Conservation (phyloP, 2,113 vertebrate genomes). For the Galemys pyrenaicus region DNA sequence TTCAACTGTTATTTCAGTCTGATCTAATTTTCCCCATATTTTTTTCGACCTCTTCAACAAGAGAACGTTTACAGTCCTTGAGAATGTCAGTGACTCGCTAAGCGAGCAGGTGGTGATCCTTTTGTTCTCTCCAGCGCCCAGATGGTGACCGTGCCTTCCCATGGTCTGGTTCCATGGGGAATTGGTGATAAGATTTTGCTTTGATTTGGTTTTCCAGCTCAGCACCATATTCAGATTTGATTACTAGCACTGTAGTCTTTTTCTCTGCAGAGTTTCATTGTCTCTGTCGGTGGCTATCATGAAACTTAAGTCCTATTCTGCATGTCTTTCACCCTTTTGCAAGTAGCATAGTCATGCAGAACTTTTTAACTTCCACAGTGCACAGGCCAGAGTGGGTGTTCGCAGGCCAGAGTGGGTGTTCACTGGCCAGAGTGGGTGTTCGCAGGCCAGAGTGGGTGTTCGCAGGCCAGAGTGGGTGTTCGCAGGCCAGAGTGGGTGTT, state of each 20-base stretch:
- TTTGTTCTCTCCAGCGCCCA: constrained; percentile 51
- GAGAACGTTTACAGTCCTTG: constrained; percentile 38
- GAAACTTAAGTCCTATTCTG: not conserved
- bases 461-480: not conserved
- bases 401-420: no score
- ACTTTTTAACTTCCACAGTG: not conserved
- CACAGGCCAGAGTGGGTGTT: not conserved
- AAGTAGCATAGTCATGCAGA: not conserved
- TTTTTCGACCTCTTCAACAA: constrained; percentile 17
- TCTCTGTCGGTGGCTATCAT: not conserved
- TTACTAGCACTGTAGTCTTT: constrained; percentile 21
- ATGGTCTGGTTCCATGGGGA: constrained; percentile 26
- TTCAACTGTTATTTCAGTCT: constrained; percentile 60
- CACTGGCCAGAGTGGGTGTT: no score
- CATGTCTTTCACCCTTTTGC: not conserved
- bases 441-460: no score
- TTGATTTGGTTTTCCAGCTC: constrained; percentile 68
- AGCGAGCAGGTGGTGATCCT: constrained; percentile 68
- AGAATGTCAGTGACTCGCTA: not conserved
- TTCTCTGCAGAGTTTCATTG: not conserved
- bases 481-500: not conserved
- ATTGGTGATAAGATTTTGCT: constrained; percentile 74
- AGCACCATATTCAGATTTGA: constrained; percentile 39
- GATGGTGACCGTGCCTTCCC: constrained; percentile 64
- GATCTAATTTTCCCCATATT: constrained; percentile 60